A percentile compares a stretch with the other conserved stretches of the same genome.
These are phyloP conservation scores for Porites australiensis DNA, from an alignment of 64 coral and sea anemone species.

Conservation along the genomic window DNA sequence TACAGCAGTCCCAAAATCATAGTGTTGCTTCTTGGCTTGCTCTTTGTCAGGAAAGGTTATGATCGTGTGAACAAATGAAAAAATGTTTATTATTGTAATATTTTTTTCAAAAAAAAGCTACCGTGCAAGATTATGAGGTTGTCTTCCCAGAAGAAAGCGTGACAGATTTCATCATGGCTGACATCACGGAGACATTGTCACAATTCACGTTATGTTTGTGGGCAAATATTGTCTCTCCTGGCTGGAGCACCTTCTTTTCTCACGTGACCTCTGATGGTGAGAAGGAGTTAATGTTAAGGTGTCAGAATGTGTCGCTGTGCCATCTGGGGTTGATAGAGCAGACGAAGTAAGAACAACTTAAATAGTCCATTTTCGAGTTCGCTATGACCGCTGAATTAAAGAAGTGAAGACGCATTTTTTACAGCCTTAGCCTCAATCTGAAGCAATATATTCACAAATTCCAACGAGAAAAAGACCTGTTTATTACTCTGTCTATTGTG, in stretches of 20 bases:
- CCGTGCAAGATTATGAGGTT: slow-evolving; percentile 12
- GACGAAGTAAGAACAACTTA: neutral
- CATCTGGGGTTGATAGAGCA: neutral
- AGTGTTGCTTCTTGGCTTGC: no score
- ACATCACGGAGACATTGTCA: neutral
- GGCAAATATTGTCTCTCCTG: neutral
- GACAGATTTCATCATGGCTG: neutral
- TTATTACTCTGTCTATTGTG: no score
- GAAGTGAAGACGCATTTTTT: no score
- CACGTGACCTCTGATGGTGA: neutral
- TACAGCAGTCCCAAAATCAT: no score
- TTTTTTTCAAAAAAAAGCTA: neutral
- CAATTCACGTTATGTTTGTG: slow-evolving; percentile 2
- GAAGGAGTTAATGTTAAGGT: neutral
- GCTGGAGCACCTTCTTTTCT: neutral
- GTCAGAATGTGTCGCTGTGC: neutral
- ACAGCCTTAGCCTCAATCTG: no score
- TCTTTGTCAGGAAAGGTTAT: no score
- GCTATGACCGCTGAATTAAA: no score
- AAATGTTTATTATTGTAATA: no score
- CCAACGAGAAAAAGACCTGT: no score
- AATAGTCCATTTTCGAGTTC: no score
- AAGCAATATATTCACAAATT: no score
- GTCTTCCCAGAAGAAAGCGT: neutral
- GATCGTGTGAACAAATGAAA: no score